Evolutionary conservation across 2,113 vertebrate genomes (phyloP).

Genomic region (Proterorhinus semilunaris): DNA sequence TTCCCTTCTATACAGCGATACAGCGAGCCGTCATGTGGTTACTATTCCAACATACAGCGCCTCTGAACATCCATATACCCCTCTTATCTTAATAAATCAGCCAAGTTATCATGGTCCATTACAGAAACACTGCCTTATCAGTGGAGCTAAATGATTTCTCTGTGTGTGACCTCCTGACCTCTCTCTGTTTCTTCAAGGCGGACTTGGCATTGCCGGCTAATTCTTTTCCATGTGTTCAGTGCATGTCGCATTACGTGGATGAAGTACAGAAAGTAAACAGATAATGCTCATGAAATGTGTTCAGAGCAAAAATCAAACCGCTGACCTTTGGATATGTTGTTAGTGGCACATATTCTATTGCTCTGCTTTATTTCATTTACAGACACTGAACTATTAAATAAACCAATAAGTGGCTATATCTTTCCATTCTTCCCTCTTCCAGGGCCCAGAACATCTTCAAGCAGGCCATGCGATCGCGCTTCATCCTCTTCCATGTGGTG

Average conservation of each 20-base stretch:
- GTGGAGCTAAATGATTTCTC: slow-evolving; percentile 43
- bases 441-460: slow-evolving; percentile 96
- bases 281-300: too few relatives aligned
- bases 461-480: slow-evolving; percentile 87
- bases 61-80: slow-evolving; percentile 18
- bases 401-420: not conserved
- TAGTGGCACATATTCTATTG: too few relatives aligned
- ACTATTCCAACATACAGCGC: slow-evolving; percentile 17
- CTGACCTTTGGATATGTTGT: too few relatives aligned
- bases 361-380: too few relatives aligned
- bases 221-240: too few relatives aligned
- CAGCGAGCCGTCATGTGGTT: slow-evolving; percentile 13
- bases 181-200: not conserved
- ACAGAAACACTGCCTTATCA: slow-evolving; percentile 43
- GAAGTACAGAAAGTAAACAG: too few relatives aligned
- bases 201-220: too few relatives aligned
- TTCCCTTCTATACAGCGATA: slow-evolving; percentile 23
- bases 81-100: slow-evolving; percentile 38
- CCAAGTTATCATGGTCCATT: slow-evolving; percentile 28
- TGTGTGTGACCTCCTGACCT: slow-evolving; percentile 18
- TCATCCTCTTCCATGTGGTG: slow-evolving; percentile 96
- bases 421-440: slow-evolving; percentile 27
- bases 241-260: too few relatives aligned
- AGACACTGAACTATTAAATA: not conserved
- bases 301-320: too few relatives aligned